Evolutionary conservation across 1,140 invertebrate species (phyloP).

Genomic region (Bombus picipes): DNA sequence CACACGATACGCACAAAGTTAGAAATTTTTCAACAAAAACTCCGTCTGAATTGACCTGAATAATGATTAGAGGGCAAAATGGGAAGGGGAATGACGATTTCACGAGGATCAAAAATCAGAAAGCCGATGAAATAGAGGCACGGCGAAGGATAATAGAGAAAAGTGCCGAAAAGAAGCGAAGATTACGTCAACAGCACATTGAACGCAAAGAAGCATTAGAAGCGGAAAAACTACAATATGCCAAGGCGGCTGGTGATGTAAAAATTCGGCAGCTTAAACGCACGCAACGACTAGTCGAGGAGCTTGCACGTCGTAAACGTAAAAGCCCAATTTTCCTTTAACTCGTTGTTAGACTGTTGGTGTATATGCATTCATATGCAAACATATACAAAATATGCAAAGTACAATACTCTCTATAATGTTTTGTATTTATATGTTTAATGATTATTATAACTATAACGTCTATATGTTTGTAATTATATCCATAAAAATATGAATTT

Average conservation of each 20-base stretch:
- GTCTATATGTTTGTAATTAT: too few relatives aligned
- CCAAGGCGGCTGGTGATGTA: neutral
- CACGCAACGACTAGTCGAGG: conserved; percentile 30
- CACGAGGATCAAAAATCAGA: neutral
- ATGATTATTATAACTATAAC: too few relatives aligned
- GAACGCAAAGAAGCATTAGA: conserved; percentile 26
- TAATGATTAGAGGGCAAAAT: conserved; percentile 5
- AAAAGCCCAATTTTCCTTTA: neutral
- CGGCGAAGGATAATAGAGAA: neutral
- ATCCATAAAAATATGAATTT: too few relatives aligned
- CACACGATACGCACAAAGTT: neutral
- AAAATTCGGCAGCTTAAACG: conserved; percentile 27
- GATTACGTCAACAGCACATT: conserved; percentile 10
- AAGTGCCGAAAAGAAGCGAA: conserved; percentile 21
- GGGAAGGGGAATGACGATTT: neutral
- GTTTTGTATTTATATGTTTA: too few relatives aligned
- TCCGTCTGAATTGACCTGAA: neutral
- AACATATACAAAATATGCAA: too few relatives aligned
- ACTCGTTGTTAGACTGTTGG: neutral
- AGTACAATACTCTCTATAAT: too few relatives aligned
- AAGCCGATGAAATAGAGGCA: neutral
- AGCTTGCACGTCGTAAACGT: conserved; percentile 51
- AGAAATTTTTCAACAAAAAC: neutral
- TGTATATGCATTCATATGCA: too few relatives aligned
- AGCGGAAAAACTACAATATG: neutral